Base-by-base conservation (phyloP, 1,140 invertebrate species). In the Papilio polytes region DNA sequence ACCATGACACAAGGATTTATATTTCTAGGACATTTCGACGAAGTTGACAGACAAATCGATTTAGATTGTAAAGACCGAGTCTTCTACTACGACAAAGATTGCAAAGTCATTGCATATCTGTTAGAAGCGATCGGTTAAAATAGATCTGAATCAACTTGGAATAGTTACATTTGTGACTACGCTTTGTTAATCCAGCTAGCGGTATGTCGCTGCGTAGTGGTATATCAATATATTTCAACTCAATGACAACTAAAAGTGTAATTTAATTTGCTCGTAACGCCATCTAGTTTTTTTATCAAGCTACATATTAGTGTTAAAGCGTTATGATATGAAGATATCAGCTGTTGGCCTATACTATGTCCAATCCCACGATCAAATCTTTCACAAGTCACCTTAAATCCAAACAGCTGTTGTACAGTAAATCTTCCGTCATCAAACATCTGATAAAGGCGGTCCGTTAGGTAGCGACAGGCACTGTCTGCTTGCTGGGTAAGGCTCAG, bases 361-460 rank as follows among this genome's bases (percentile, higher is more conserved):
- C n/a, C n/a, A 59, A 18, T 56, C 18, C 20, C 8, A 20, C n/a
- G 22, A 63, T 59, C 66, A 85, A 85, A 85, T 86, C 88, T 89
- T 88, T 91, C 85, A 83, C 81, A 85, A 83, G 74, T 85, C 72
- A 81, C 85, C 81, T 87, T 83, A 84, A 87, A 85, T 81, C 80
- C 81, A 88, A 87, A 89, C 86, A 89, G 85, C 80, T 87, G 87
- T 85, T 70, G 73, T 51, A 80, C 82, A 82, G 87, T 89, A 86
- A 90, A 89, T 88, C 81, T 88, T 80, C 83, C 46, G 86, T 89
- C 87, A 85, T 88, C 85, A 87, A 88, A 89, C 81, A 89, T 66
- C 80, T 82, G 85, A 87, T 84, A 86, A 87, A 84, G 83, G 81
- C 70, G 74, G 26, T 84, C 85, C 82, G 86, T 87, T 87, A 85